phyloP scores from a whole-genome alignment of 2,113 vertebrate genomes.

The Eclectus roratus region DNA sequence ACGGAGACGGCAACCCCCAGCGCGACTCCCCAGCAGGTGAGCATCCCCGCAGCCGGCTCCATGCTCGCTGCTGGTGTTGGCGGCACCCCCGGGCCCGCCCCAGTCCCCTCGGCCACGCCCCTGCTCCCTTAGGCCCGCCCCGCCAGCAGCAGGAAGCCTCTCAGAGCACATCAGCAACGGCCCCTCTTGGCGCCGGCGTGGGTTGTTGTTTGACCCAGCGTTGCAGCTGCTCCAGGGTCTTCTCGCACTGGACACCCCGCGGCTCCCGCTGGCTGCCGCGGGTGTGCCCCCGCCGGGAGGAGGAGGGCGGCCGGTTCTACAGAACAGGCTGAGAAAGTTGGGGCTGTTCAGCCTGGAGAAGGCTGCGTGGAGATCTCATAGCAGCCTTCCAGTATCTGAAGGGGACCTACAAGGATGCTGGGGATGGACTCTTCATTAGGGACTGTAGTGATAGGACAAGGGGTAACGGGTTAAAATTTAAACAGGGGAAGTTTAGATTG shows the following conservation, averaged over 20 bases:
- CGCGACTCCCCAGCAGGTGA: constrained; percentile 31
- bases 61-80: neutral
- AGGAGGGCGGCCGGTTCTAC: neutral
- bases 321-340: neutral
- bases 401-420: no score
- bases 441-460: no score
- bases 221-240: no score
- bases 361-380: no score
- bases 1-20: constrained; percentile 69
- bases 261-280: neutral
- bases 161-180: neutral
- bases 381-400: no score
- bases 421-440: no score
- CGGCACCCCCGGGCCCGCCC: neutral
- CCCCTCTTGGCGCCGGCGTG: accelerated
- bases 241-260: accelerated
- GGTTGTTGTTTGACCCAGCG: accelerated
- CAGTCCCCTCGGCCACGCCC: neutral
- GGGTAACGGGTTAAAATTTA: no score
- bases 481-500: no score
- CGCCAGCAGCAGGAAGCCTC: neutral
- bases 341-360: no score
- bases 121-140: neutral
- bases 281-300: no score
- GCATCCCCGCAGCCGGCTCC: constrained; percentile 8